Conservation (phyloP, 23 tunicate species). For the Oikopleura dioica region DNA sequence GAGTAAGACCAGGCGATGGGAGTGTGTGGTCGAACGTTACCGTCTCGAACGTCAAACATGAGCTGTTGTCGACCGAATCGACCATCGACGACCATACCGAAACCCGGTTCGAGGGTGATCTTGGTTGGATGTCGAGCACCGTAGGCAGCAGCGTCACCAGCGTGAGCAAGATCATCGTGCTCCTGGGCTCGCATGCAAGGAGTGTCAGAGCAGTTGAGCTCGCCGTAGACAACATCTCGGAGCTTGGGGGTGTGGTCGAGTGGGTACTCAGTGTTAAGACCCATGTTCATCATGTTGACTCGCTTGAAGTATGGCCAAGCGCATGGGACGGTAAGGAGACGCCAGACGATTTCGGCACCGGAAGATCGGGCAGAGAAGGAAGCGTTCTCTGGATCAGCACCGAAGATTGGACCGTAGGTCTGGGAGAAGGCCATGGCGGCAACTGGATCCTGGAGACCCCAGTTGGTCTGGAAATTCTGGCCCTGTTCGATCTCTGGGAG, state of each 20-base stretch:
- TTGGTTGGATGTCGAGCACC: constrained; percentile 7
- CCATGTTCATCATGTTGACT: neutral
- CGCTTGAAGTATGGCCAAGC: neutral
- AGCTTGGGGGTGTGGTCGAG: neutral
- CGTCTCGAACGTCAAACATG: neutral
- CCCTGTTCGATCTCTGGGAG: neutral
- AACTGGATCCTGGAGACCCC: neutral
- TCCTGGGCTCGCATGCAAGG: neutral
- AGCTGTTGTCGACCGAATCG: neutral
- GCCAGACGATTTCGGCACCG: neutral
- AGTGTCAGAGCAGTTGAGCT: neutral
- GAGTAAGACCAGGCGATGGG: neutral
- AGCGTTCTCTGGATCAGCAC: neutral
- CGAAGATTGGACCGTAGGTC: neutral
- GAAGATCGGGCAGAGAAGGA: neutral
- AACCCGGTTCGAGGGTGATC: neutral
- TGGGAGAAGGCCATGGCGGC: constrained; percentile 1
- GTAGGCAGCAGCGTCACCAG: neutral
- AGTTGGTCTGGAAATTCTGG: neutral
- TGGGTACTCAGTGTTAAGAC: neutral
- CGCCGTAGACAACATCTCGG: neutral
- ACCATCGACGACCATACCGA: neutral
- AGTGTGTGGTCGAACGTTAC: neutral
- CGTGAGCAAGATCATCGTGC: neutral
- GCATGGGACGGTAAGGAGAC: neutral